Conservation (phyloP, 2,797 vertebrate genomes). For the Rhinoraja longicauda region DNA sequence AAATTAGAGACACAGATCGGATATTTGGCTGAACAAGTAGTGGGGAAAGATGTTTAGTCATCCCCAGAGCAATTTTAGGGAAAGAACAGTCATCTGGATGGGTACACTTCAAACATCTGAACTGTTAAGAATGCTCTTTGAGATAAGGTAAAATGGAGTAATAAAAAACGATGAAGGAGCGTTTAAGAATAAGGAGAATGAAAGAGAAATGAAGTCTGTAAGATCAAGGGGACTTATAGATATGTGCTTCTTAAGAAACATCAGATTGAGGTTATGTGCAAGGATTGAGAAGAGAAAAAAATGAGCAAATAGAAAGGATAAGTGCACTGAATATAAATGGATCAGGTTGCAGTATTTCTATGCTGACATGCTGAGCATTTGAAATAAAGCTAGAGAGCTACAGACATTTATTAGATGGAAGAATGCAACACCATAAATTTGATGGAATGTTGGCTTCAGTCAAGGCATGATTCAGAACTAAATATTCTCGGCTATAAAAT, state of each 20-base stretch:
- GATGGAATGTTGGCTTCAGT: slow-evolving; percentile 9
- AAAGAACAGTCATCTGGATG: not conserved
- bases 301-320: not conserved
- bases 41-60: not conserved
- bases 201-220: not conserved
- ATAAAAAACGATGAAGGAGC: not conserved
- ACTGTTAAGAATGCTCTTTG: not conserved
- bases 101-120: not conserved
- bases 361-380: not conserved
- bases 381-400: not conserved
- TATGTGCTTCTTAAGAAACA: not conserved
- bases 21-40: not conserved
- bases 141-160: not conserved
- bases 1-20: not conserved
- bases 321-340: not conserved
- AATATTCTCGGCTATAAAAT: slow-evolving; percentile 22
- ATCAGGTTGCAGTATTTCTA: not conserved
- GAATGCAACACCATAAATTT: not conserved
- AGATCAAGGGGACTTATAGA: not conserved
- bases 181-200: not conserved
- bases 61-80: not conserved
- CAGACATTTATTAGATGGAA: not conserved
- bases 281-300: not conserved
- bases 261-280: not conserved
- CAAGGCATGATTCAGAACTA: not conserved